A percentile compares a stretch with the other conserved stretches of the same genome.
phyloP scores from a whole-genome alignment of 2,113 vertebrate species.

The Periophthalmus modestus region DNA sequence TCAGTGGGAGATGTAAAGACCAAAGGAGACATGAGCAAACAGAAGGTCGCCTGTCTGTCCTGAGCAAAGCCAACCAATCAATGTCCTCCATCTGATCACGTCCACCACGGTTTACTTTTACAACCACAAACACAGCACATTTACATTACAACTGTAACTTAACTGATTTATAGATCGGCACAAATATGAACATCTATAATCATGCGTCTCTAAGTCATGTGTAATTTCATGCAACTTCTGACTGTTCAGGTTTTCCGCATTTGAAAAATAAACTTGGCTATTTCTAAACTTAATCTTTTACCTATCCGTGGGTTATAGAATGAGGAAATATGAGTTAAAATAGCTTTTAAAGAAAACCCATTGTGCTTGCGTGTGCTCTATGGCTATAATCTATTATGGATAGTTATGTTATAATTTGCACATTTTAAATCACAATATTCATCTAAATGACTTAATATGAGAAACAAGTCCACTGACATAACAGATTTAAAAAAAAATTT shows the following conservation, averaged over 20 bases:
- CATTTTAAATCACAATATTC: too few relatives aligned
- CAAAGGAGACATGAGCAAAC: constrained; percentile 15
- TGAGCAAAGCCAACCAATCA: constrained; percentile 45
- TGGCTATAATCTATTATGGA: too few relatives aligned
- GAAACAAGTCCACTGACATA: too few relatives aligned
- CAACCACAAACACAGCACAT: constrained; percentile 20
- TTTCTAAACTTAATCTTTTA: not conserved
- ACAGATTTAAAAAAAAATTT: too few relatives aligned
- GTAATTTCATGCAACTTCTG: not conserved
- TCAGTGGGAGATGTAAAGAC: constrained; percentile 31
- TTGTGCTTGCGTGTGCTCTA: not conserved
- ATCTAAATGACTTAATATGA: too few relatives aligned
- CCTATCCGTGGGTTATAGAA: too few relatives aligned
- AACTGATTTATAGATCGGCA: not conserved
- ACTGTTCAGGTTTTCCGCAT: too few relatives aligned
- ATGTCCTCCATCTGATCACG: constrained; percentile 62
- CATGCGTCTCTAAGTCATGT: not conserved
- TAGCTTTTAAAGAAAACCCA: not conserved
- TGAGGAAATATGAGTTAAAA: too few relatives aligned
- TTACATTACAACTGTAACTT: not conserved
- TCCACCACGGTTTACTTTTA: constrained; percentile 46
- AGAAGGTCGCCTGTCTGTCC: constrained; percentile 25
- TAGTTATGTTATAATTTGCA: too few relatives aligned
- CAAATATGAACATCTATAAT: constrained; percentile 11
- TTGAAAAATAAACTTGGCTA: not conserved